Base-by-base conservation (phyloP, 2,888 invertebrate genomes). In the Lithophane leautieri region DNA sequence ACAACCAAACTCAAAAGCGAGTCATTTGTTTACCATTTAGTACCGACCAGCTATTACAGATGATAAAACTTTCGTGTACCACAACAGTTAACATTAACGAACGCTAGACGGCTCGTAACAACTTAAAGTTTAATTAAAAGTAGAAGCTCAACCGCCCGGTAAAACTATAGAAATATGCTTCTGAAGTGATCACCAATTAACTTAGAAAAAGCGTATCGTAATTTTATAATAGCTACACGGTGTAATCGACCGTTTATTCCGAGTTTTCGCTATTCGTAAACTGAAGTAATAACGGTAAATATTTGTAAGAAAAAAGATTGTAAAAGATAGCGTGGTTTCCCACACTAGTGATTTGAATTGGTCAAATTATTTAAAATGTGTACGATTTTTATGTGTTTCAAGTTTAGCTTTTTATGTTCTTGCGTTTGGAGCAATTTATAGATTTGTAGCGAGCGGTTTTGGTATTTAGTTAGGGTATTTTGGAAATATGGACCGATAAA, bases 191-290 rank as follows among this genome's bases (percentile, higher is more conserved):
- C 93, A 91, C 85, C 92, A 92, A 94, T 93, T 93, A 93, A 90
- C 87, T 75, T 86, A 89, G 92, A 93, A 95, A 95, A 94, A 95
- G 94, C 95, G 94, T 95, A 86, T 91, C 93, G 89, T 90, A 92
- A 91, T 88, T 89, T 86, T 88, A 78, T 90, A 88, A 88, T 84
- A 63, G 84, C 75, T 84, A 9, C 78, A 89, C 85, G 86, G 85
- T 89, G 68, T 85, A 87, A 89, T 88, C 79, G 89, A 83, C 79
- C 86, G 82, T 85, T 90, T 89, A 89, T 88, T 79, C 87, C 85
- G 83, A 85, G 87, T 89, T 93, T 91, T 92, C 91, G 90, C 91
- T 89, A 90, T 89, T 88, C 82, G 84, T 89, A 91, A 86, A 76
- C 78, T 86, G 81, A 81, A 86, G 86, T 86, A 83, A 83, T 91